phyloP scores from a whole-genome alignment of 2,113 vertebrate species.

The Lathamus discolor region DNA sequence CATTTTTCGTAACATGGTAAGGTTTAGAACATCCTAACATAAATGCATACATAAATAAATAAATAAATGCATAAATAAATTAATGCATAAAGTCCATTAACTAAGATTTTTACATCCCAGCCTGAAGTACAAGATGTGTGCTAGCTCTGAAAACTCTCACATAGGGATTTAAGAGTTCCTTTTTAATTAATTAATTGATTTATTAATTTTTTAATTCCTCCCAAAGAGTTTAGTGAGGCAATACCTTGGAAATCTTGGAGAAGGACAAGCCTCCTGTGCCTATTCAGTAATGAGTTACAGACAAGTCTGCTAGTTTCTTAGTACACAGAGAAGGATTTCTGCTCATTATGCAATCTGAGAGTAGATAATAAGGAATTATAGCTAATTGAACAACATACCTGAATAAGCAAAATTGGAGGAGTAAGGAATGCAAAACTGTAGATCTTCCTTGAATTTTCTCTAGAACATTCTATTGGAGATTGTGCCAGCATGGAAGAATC shows the following conservation, averaged over 20 bases:
- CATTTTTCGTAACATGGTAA: not conserved
- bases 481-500: not conserved
- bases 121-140: not conserved
- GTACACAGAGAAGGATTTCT: not conserved
- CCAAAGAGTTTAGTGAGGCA: not conserved
- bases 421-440: not conserved
- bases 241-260: not conserved
- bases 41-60: fast-evolving
- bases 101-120: not conserved
- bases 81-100: not conserved
- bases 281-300: not conserved
- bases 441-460: not conserved
- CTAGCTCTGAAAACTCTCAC: not conserved
- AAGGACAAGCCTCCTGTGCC: not conserved
- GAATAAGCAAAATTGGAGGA: not conserved
- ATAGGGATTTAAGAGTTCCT: not conserved
- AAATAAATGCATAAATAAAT: too few species aligned
- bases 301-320: not conserved
- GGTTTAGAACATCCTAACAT: not conserved
- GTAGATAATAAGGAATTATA: not conserved
- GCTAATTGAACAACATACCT: not conserved
- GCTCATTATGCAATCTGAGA: not conserved
- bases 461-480: not conserved
- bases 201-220: not conserved
- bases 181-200: too few species aligned